A percentile compares a stretch with the other conserved stretches of the same genome.
These are phyloP conservation scores for Aethina tumida DNA, from an alignment of 1,140 invertebrate genomes.

Conservation along the genomic window DNA sequence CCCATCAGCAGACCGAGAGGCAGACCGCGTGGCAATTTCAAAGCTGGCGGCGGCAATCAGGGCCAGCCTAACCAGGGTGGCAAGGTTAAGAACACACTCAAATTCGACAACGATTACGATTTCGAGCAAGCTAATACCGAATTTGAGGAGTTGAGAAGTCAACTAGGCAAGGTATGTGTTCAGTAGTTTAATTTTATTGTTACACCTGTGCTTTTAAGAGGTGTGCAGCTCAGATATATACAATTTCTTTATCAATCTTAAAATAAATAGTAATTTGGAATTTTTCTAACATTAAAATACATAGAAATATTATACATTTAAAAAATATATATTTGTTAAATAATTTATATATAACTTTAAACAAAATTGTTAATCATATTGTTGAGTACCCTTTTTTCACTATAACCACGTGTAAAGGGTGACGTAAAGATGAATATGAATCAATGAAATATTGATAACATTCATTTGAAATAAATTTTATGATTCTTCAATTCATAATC, in stretches of 20 bases:
- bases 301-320: too few relatives aligned
- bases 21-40: conserved; percentile 8
- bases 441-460: too few relatives aligned
- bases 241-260: neutral
- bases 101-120: conserved; percentile 94
- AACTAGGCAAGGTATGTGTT: conserved; percentile 76
- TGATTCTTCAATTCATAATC: too few relatives aligned
- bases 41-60: conserved; percentile 23
- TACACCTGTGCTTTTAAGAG: neutral
- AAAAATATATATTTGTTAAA: too few relatives aligned
- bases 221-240: neutral
- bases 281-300: too few relatives aligned
- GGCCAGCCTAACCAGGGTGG: conserved; percentile 26
- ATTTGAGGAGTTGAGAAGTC: conserved; percentile 83
- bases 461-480: too few relatives aligned
- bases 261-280: too few relatives aligned
- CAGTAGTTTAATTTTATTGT: conserved; percentile 45
- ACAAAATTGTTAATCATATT: too few relatives aligned
- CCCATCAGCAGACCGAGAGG: conserved; percentile 12
- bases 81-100: conserved; percentile 44
- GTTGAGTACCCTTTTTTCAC: too few relatives aligned
- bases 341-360: too few relatives aligned
- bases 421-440: too few relatives aligned
- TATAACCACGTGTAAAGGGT: too few relatives aligned
- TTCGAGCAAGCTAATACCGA: conserved; percentile 96